phyloP scores from a whole-genome alignment of 2,113 vertebrate genomes.

The Hydrolagus affinis region DNA sequence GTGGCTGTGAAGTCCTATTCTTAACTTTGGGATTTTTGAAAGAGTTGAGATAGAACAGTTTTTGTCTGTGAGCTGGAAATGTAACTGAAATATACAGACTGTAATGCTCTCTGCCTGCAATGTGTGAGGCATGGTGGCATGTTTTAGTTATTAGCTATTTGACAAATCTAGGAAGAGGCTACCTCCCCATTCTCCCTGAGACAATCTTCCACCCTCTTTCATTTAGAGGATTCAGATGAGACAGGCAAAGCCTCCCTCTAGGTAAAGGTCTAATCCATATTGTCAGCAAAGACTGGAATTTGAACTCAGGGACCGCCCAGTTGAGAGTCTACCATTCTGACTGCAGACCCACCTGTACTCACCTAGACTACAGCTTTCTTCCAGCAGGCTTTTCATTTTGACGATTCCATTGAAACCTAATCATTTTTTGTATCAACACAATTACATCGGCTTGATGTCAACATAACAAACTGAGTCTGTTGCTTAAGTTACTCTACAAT shows the following conservation, averaged over 20 bases:
- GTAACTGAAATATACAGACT: not conserved
- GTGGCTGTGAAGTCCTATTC: not conserved
- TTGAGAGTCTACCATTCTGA: not conserved
- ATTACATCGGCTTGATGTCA: constrained; percentile 23
- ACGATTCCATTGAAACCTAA: not conserved
- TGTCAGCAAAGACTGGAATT: not conserved
- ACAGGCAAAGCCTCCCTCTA: not conserved
- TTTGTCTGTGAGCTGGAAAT: not conserved
- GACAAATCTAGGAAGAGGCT: not conserved
- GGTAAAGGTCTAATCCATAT: not conserved
- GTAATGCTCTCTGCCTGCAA: not conserved
- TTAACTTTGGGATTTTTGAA: too few relatives aligned
- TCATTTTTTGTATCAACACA: not conserved
- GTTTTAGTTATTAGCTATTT: not conserved
- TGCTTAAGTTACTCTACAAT: constrained; percentile 9
- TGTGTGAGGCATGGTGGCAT: not conserved
- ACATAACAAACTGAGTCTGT: constrained; percentile 23
- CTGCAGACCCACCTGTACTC: not conserved
- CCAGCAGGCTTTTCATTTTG: not conserved
- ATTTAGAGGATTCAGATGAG: not conserved
- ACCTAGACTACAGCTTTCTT: not conserved
- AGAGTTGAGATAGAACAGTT: not conserved
- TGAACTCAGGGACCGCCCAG: not conserved
- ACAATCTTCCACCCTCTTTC: too few relatives aligned
- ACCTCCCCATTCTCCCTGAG: not conserved